These are phyloP conservation scores for Scaeva pyrastri DNA, from an alignment of 2,888 invertebrate species.

Conservation along the genomic window DNA sequence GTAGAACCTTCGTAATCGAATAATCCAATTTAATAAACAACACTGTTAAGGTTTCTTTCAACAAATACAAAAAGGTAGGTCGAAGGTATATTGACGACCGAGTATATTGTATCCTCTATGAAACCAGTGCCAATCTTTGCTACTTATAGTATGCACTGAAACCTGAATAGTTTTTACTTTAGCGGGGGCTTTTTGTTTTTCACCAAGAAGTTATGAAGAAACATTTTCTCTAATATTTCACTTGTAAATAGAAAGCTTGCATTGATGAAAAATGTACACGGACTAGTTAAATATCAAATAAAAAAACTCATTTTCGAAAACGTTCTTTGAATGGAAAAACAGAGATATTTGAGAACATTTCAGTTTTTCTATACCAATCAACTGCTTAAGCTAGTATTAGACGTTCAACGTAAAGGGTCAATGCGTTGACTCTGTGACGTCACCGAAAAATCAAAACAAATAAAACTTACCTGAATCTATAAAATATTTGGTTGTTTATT, in stretches of 20 bases:
- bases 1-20: conserved; percentile 51
- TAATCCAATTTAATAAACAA: conserved; percentile 65
- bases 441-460: too few species aligned
- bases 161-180: background rate
- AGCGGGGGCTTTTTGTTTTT: background rate
- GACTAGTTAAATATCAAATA: too few species aligned
- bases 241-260: background rate
- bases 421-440: too few species aligned
- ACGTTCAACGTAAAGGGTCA: too few species aligned
- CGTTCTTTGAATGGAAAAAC: too few species aligned
- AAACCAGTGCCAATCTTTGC: background rate
- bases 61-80: conserved; percentile 14
- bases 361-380: too few species aligned
- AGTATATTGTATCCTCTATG: background rate
- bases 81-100: conserved; percentile 13
- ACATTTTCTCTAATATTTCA: background rate
- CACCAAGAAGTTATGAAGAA: background rate
- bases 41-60: conserved; percentile 53
- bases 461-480: too few species aligned
- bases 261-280: too few species aligned
- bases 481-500: too few species aligned
- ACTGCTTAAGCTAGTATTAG: too few species aligned
- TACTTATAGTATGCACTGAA: background rate
- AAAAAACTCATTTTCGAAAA: too few species aligned
- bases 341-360: too few species aligned